Percentiles rank a stretch among this genome's conserved stretches.
Conservation (phyloP, 2,888 invertebrate species). For the Caenorhabditis sp. region DNA sequence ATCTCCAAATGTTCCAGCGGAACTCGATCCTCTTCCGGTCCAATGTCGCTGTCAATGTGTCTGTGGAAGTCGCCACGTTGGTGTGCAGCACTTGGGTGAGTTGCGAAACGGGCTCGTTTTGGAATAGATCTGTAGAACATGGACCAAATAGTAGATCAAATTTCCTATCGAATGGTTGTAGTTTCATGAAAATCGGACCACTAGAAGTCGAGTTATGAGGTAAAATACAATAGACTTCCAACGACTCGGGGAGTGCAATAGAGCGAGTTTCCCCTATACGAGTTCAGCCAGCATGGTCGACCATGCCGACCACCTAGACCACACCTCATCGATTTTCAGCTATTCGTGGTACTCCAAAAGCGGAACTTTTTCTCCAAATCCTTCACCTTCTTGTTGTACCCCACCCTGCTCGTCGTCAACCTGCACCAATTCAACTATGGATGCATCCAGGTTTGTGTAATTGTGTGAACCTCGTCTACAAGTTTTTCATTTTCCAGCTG, state of each 20-base stretch:
- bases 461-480: too few relatives aligned
- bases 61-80: not conserved
- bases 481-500: slow-evolving; percentile 12
- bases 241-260: too few relatives aligned
- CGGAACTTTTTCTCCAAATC: slow-evolving; percentile 13
- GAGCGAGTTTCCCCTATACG: too few relatives aligned
- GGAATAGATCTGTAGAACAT: too few relatives aligned
- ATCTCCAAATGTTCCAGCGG: slow-evolving; percentile 1
- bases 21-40: not conserved
- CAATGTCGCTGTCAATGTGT: not conserved
- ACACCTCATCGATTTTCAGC: not conserved
- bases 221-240: too few relatives aligned
- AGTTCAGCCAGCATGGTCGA: too few relatives aligned
- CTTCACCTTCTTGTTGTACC: slow-evolving; percentile 18
- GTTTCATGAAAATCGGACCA: too few relatives aligned
- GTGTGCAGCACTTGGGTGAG: not conserved
- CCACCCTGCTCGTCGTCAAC: slow-evolving; percentile 21
- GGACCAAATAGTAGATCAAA: too few relatives aligned
- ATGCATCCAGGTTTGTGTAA: slow-evolving; percentile 48
- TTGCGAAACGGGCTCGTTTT: too few relatives aligned
- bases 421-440: slow-evolving; percentile 20
- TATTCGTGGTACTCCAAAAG: not conserved
- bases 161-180: too few relatives aligned
- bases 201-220: too few relatives aligned
- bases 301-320: not conserved